A percentile compares a stretch with the other conserved stretches of the same genome.
Conservation (phyloP, 2,797 vertebrate species). For the Luscinia megarhynchos region DNA sequence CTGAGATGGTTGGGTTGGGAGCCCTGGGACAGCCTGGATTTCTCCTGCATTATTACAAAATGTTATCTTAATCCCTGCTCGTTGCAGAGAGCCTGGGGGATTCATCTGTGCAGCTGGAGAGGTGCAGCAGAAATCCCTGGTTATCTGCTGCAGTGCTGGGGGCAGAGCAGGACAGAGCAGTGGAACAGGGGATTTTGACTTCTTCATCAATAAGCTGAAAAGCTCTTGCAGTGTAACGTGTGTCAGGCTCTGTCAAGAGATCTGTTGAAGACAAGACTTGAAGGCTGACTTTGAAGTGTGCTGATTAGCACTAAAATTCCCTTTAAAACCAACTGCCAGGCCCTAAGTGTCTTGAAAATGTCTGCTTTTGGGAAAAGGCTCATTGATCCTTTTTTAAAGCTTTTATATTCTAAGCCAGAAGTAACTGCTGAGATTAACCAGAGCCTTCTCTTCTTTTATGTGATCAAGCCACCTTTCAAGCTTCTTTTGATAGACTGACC, state of each 20-base stretch:
- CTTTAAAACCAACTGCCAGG: not conserved
- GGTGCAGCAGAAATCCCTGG: not conserved
- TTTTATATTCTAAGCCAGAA: not conserved
- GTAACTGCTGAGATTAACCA: not conserved
- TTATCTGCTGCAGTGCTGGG: not conserved
- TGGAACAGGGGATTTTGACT: not conserved
- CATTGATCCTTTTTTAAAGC: not conserved
- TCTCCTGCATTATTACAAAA: not conserved
- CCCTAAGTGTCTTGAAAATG: not conserved
- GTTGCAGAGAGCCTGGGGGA: not conserved
- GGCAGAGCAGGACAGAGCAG: not conserved
- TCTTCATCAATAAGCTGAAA: not conserved
- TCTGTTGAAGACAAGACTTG: not conserved
- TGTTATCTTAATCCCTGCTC: not conserved
- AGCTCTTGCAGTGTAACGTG: not conserved
- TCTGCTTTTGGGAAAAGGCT: not conserved
- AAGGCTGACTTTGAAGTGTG: conserved; percentile 20
- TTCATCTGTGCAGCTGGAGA: not conserved
- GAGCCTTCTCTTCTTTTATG: not conserved
- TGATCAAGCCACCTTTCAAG: not conserved
- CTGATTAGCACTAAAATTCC: not conserved
- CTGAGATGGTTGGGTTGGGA: not conserved
- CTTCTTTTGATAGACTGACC: not conserved
- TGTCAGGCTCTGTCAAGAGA: not conserved
- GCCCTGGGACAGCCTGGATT: not conserved